Evolutionary conservation across 2,113 vertebrate genomes (phyloP).

Genomic region (Chamaetylas fuelleborni): DNA sequence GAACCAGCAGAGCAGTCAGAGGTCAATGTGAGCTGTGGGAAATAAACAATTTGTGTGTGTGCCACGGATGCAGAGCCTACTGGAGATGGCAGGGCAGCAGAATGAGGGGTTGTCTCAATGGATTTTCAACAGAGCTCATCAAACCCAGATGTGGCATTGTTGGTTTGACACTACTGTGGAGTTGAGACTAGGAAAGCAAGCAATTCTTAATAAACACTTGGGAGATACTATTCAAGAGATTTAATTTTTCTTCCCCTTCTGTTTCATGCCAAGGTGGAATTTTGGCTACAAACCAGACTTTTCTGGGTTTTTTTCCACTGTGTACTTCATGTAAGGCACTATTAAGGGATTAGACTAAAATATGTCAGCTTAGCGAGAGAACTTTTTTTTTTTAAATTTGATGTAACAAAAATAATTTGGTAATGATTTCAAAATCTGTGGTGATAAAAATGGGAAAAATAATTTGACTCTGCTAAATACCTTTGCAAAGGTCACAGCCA

Average conservation of each 20-base stretch:
- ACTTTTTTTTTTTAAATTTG: not conserved
- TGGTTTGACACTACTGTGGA: not conserved
- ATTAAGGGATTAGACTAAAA: not conserved
- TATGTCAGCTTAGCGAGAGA: not conserved
- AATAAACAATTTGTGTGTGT: not conserved
- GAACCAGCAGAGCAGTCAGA: not conserved
- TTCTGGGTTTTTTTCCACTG: not conserved
- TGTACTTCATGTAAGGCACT: not conserved
- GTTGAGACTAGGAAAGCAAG: not conserved
- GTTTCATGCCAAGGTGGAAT: not conserved
- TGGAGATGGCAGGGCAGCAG: not conserved
- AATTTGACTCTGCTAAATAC: slow-evolving; percentile 24
- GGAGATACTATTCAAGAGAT: not conserved
- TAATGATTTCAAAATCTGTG: slow-evolving; percentile 6
- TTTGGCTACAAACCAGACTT: not conserved
- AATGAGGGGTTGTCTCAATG: not conserved
- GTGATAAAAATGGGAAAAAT: slow-evolving; percentile 24
- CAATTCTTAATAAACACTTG: not conserved
- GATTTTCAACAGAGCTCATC: not conserved
- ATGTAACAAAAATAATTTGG: not conserved
- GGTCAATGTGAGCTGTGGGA: not conserved
- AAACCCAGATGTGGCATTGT: not conserved
- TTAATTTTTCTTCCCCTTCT: not conserved
- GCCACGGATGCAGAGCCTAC: accelerated
- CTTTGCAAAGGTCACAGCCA: not conserved